Conservation (phyloP, 2,888 invertebrate species). For the Stenotaenia linearis region DNA sequence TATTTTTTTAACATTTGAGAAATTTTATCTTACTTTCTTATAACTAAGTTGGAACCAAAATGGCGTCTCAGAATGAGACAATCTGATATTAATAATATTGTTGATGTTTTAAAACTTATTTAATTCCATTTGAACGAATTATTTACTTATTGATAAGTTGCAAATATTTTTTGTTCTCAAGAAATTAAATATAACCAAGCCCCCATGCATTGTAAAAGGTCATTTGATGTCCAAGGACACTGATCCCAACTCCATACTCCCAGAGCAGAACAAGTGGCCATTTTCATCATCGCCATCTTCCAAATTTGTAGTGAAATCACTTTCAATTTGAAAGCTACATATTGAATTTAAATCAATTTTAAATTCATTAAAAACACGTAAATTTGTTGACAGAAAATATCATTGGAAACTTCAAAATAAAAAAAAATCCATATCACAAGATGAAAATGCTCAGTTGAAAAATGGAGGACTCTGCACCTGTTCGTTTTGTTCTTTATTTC, state of each 20-base stretch:
- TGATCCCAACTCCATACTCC: conserved; percentile 6
- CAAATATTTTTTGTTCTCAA: background rate
- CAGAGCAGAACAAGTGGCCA: conserved; percentile 20
- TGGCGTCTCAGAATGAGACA: background rate
- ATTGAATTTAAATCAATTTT: background rate
- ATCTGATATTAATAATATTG: background rate
- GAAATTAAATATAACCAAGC: background rate
- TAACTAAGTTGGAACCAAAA: background rate
- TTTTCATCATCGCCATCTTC: conserved; percentile 23
- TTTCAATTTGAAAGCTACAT: background rate
- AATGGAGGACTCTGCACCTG: conserved; percentile 18
- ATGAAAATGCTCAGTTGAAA: background rate
- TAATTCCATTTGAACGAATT: no score
- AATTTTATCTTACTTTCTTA: no score
- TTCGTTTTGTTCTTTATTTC: conserved; percentile 9
- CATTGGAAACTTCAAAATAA: background rate
- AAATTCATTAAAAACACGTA: no score
- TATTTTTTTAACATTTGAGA: no score
- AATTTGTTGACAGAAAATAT: no score
- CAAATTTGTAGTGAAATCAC: background rate
- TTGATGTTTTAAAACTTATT: no score
- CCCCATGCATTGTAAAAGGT: background rate
- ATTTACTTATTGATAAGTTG: background rate
- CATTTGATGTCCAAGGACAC: conserved; percentile 20
- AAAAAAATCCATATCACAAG: background rate